Conservation (phyloP, 2,888 invertebrate genomes). For the Crematogaster levior region DNA sequence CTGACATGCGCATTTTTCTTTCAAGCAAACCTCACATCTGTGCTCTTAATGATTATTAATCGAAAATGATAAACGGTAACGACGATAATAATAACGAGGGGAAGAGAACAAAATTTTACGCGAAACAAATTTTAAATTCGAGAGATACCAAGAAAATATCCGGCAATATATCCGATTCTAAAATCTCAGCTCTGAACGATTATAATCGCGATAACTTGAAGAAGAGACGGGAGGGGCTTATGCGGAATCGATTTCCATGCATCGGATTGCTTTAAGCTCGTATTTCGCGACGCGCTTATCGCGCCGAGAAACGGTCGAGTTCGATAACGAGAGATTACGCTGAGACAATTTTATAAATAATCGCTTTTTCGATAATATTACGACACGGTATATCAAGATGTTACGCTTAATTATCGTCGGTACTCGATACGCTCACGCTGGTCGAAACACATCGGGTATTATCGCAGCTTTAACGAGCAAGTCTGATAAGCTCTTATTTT, state of each 20-base stretch:
- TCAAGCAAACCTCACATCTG: background rate
- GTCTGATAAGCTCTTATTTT: conserved; percentile 15
- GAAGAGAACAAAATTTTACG: background rate
- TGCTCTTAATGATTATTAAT: background rate
- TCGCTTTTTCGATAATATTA: conserved; percentile 24
- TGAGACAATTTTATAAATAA: conserved; percentile 25
- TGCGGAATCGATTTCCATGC: conserved; percentile 37
- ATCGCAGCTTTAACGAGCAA: conserved; percentile 13
- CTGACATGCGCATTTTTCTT: background rate
- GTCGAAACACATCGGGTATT: background rate
- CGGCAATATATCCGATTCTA: background rate
- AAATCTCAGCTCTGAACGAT: conserved; percentile 3
- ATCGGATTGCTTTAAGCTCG: conserved; percentile 23
- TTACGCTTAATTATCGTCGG: conserved; percentile 38
- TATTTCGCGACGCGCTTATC: conserved; percentile 40
- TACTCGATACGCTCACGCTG: conserved; percentile 19
- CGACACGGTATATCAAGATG: background rate
- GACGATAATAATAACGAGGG: background rate
- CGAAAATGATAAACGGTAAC: background rate
- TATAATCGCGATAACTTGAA: conserved; percentile 24
- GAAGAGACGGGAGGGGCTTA: conserved; percentile 23
- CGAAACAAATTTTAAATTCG: background rate
- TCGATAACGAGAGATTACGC: conserved; percentile 19
- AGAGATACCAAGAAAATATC: background rate
- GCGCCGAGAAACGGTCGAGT: background rate